A percentile compares a stretch with the other conserved stretches of the same genome.
phyloP scores from a whole-genome alignment of 2,888 invertebrate genomes.

The Catocala fraxini region DNA sequence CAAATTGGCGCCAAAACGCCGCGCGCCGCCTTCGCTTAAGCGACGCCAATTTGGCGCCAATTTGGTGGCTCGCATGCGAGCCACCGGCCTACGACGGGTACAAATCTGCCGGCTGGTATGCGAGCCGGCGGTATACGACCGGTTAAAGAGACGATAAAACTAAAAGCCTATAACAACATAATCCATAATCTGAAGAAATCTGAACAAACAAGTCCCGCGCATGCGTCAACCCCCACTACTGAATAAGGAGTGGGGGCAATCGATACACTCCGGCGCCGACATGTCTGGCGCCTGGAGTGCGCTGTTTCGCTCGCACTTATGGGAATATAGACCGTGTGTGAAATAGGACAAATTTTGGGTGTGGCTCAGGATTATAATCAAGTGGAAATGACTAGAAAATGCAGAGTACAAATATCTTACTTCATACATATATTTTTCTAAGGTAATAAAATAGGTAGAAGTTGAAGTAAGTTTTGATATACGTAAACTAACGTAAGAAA shows the following conservation, averaged over 20 bases:
- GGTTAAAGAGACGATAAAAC: slow-evolving; percentile 42
- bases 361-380: neutral
- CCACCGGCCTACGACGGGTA: no score
- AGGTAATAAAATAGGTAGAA: no score
- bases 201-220: slow-evolving; percentile 73
- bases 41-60: no score
- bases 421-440: no score
- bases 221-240: slow-evolving; percentile 60
- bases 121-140: no score
- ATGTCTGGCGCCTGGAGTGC: slow-evolving; percentile 73
- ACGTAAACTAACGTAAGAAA: no score
- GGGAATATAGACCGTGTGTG: slow-evolving; percentile 3
- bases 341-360: slow-evolving; percentile 25
- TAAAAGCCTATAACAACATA: slow-evolving; percentile 54
- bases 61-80: no score
- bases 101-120: no score
- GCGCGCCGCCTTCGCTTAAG: no score
- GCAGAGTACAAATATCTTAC: neutral
- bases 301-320: slow-evolving; percentile 27
- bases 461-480: no score
- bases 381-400: neutral
- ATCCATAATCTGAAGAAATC: slow-evolving; percentile 69
- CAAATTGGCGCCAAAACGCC: no score
- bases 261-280: slow-evolving; percentile 83
- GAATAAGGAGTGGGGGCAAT: slow-evolving; percentile 53